Base-by-base conservation (phyloP, 2,888 invertebrate genomes). In the Lissocephala sabroskyi region DNA sequence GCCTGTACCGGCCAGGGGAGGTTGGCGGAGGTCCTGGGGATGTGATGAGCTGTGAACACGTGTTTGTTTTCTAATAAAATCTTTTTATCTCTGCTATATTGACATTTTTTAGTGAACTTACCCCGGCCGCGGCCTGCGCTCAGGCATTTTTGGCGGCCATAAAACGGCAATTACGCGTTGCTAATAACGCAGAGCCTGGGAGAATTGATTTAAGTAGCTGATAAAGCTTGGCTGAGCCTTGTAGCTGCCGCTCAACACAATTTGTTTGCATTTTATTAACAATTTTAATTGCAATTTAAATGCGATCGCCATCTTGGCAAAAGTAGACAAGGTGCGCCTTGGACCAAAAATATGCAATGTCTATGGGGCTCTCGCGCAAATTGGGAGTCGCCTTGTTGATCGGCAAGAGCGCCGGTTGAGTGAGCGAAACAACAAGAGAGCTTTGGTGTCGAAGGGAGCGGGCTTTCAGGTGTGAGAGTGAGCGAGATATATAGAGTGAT, bases 41-140 rank as follows among this genome's bases (percentile, higher is more conserved):
- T 11, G 47, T 62, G 62, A 60, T 65, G 61, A 74, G 80, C 79
- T 70, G 80, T 58, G 80, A 83, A 82, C 82, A 82, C 82, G 82
- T 82, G 82, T 70, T 82, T 81, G 70, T 62, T 73, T 80, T 78
- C 63, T 65, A 82, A 83, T 82, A 80, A 83, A 56, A 67, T 64
- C 44, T 49, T 45, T 44, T 33, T 52, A 10, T 26, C 7, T 10
- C 5, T 26, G 55, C 28, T 32, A 46, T 46, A 37, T 30, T 54
- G 35, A 36, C 23, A 28, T 33, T 18, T 29, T 37, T 19, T 37
- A 18, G 37, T 10, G n/a, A 23, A 23, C 23, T 3, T 23, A 23
- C 7, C 23, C 4, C 23, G 7, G 7, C 23, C 23, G 4, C n/a
- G n/a, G n/a, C n/a, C n/a, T n/a, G n/a, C n/a, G n/a, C n/a, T n/a